phyloP scores from a whole-genome alignment of 92 coral and sea anemone species.

The Porites lobata region DNA sequence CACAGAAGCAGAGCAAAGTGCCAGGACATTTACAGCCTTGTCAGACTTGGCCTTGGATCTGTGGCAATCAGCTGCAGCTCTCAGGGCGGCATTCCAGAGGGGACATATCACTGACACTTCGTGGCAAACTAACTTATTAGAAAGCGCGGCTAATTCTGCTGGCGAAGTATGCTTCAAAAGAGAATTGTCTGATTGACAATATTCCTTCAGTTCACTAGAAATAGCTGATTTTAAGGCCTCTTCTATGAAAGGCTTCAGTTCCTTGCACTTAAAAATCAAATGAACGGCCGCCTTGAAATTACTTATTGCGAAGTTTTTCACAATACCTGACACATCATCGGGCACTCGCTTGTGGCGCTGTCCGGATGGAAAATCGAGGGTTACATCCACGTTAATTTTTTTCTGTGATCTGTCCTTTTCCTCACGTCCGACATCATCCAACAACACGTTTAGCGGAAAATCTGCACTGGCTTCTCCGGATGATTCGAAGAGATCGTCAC shows the following conservation, averaged over 20 bases:
- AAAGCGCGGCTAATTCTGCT: constrained; percentile 21
- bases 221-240: neutral
- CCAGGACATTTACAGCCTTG: constrained; percentile 38
- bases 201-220: constrained; percentile 22
- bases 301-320: neutral
- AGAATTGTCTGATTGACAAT: constrained; percentile 23
- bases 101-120: neutral
- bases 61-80: too few species aligned
- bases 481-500: too few species aligned
- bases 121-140: constrained; percentile 32
- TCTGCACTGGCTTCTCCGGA: too few species aligned
- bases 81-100: too few species aligned
- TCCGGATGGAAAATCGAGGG: neutral
- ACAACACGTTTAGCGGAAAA: too few species aligned
- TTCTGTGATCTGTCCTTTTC: too few species aligned
- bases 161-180: constrained; percentile 35
- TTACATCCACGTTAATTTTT: neutral
- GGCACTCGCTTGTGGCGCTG: constrained; percentile 3
- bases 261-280: neutral
- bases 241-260: neutral
- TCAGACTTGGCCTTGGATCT: neutral
- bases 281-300: neutral
- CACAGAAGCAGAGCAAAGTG: constrained; percentile 46
- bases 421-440: too few species aligned
- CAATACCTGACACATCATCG: neutral